Base-by-base conservation (phyloP, 2,888 invertebrate species). In the Pristionchus arcanus region DNA sequence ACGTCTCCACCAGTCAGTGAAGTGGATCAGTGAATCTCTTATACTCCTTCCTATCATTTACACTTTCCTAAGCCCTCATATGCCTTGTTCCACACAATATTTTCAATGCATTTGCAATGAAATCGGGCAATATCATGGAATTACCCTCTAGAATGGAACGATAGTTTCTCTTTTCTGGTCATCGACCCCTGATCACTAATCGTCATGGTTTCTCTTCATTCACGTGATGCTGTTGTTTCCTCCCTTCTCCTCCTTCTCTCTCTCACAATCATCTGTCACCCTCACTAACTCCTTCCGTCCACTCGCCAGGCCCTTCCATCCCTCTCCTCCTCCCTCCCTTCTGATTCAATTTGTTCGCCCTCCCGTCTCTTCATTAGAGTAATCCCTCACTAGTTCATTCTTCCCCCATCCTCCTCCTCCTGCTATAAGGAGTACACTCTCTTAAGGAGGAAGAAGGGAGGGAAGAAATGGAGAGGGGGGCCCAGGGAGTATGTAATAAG, bases 231-330 rank as follows among this genome's bases (percentile, higher is more conserved):
- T 71, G 68, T 71, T 71, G 68, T 71, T 31, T 71, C 68, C 68
- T 71, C 21, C 63, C 9, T 49, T 74, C 74, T 28, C 68, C 71
- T 71, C 16, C 34, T 71, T 71, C 71, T 11, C 77, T 77, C 83
- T 83, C 83, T 83, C 83, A 28, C 83, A 53, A 49, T 83, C 83
- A 53, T 83, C 83, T 83, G 53, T 83, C 81, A 81, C 83, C 25
- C 83, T 83, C 55, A 16, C 83, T 55, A 55, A 55, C 28, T 83
- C 83, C 83, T 83, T n/a, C 55, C 83, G 53, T 55, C 55, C 83
- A 53, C 83, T 83, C 55, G 5, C 63, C 21, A 63, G n/a, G 5
- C 63, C n/a, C 63, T 63, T 21, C 21, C 81, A 7, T 31, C 34
- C 49, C 81, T 28, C 49, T 21, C 81, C 16, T 31, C n/a, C 31